Conservation (phyloP, 2,797 vertebrate species). For the Huso huso region DNA sequence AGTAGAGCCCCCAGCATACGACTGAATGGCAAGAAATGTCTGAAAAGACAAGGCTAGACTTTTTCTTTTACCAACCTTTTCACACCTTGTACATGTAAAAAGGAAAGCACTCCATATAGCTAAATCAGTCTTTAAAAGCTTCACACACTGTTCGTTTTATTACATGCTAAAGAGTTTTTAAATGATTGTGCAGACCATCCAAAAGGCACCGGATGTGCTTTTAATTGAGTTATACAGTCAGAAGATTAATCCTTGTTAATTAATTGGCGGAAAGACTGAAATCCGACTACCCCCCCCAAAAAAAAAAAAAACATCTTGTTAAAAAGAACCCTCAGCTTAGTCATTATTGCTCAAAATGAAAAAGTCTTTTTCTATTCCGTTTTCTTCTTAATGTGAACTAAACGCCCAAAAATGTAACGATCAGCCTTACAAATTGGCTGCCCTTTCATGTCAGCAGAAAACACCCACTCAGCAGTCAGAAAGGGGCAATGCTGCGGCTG, state of each 20-base stretch:
- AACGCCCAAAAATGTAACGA: slow-evolving; percentile 10
- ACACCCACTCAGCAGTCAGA: slow-evolving; percentile 34
- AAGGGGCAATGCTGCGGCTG: background rate
- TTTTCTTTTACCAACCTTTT: no score
- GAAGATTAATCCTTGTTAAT: slow-evolving; percentile 28
- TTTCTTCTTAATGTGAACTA: slow-evolving; percentile 6
- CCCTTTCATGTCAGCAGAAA: slow-evolving; percentile 39
- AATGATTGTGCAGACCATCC: no score
- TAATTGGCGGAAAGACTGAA: slow-evolving; percentile 14
- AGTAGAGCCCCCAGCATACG: no score
- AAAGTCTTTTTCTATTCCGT: background rate
- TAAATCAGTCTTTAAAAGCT: no score
- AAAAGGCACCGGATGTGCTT: slow-evolving; percentile 1
- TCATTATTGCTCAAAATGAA: background rate
- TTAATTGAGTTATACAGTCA: slow-evolving; percentile 21
- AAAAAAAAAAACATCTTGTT: background rate
- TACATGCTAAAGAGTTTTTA: slow-evolving; percentile 3
- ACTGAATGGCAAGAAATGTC: no score
- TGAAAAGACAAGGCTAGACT: no score
- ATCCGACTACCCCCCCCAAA: no score
- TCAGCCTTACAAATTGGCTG: slow-evolving; percentile 33
- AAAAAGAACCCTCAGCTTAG: background rate
- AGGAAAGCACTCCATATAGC: no score
- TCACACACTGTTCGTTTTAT: background rate
- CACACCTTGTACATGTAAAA: no score